Conservation (phyloP, 1,140 invertebrate species). For the Akabosia matsudoensis region DNA sequence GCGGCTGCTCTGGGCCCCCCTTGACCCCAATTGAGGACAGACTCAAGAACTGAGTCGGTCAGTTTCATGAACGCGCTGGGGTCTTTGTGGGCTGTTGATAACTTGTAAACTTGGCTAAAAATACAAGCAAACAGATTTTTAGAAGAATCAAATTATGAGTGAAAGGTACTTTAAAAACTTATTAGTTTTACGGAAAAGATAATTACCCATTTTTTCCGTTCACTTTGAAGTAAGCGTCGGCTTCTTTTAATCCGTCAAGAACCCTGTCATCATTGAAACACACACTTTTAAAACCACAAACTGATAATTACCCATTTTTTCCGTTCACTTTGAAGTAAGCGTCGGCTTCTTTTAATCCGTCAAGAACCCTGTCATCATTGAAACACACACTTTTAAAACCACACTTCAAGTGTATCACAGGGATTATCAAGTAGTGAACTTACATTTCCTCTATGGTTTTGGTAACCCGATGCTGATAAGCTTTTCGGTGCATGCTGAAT, state of each 20-base stretch:
- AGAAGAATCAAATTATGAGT: too few relatives aligned
- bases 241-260: slow-evolving; percentile 36
- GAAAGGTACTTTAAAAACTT: too few relatives aligned
- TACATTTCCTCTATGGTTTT: slow-evolving; percentile 55
- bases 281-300: background rate
- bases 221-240: slow-evolving; percentile 35
- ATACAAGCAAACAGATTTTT: background rate
- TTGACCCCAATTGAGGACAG: slow-evolving; percentile 26
- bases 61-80: slow-evolving; percentile 38
- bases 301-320: slow-evolving; percentile 29
- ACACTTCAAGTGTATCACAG: too few relatives aligned
- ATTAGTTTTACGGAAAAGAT: background rate
- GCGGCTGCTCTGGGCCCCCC: slow-evolving; percentile 3
- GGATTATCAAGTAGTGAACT: too few relatives aligned
- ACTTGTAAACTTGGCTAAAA: background rate
- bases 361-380: slow-evolving; percentile 32
- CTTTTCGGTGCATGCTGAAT: slow-evolving; percentile 53
- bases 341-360: slow-evolving; percentile 39
- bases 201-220: slow-evolving; percentile 33
- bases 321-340: slow-evolving; percentile 29
- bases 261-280: slow-evolving; percentile 26
- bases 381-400: background rate
- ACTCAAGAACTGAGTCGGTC: slow-evolving; percentile 36
- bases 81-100: slow-evolving; percentile 35
- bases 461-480: slow-evolving; percentile 57